Conservation (phyloP, 2,888 invertebrate species). For the Macrophya alboannulata region DNA sequence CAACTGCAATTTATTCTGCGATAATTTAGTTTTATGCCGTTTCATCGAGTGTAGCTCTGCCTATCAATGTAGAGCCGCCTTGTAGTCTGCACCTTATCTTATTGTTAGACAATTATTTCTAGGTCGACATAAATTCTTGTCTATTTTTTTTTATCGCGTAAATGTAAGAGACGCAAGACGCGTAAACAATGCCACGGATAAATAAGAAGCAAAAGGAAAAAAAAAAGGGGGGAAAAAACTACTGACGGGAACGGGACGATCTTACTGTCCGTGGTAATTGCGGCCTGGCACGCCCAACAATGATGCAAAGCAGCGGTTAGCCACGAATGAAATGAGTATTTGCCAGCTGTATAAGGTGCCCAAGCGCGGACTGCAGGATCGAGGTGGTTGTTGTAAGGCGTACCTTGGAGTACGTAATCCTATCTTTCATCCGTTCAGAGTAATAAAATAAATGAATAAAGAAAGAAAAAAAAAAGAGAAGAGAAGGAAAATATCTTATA, state of each 20-base stretch:
- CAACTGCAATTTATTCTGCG: background rate
- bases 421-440: slow-evolving; percentile 25
- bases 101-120: slow-evolving; percentile 28
- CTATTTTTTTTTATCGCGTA: slow-evolving; percentile 7
- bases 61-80: slow-evolving; percentile 12
- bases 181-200: slow-evolving; percentile 46
- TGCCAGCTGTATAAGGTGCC: slow-evolving; percentile 45
- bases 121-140: slow-evolving; percentile 33
- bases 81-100: slow-evolving; percentile 21
- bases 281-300: slow-evolving; percentile 51
- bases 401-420: slow-evolving; percentile 31
- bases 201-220: background rate
- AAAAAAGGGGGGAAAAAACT: background rate
- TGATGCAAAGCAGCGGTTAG: slow-evolving; percentile 56
- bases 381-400: slow-evolving; percentile 8
- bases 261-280: slow-evolving; percentile 45
- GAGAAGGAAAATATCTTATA: background rate
- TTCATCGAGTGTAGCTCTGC: background rate
- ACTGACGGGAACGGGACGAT: slow-evolving; percentile 7
- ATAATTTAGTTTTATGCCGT: background rate
- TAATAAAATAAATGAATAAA: background rate
- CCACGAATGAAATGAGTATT: slow-evolving; percentile 56
- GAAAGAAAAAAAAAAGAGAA: background rate
- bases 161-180: background rate
- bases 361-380: background rate